Percentiles rank a stretch among this genome's conserved stretches.
phyloP scores from a whole-genome alignment of 1,140 invertebrate genomes.

The Babylonia areolata region DNA sequence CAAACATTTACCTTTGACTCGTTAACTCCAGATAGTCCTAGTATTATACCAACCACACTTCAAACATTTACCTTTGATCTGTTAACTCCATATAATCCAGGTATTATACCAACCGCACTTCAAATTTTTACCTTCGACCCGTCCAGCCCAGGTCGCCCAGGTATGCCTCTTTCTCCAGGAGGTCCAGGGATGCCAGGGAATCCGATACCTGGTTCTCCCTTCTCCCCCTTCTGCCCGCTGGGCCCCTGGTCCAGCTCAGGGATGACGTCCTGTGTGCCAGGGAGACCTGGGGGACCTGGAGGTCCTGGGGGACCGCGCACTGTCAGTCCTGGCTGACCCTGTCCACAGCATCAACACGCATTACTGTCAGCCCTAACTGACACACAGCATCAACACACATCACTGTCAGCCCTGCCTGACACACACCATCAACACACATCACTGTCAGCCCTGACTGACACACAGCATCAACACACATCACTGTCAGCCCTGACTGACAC shows the following conservation, averaged over 20 bases:
- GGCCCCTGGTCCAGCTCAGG: conserved; percentile 41
- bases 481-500: too few relatives aligned
- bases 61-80: too few relatives aligned
- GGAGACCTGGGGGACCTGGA: conserved; percentile 44
- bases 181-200: conserved; percentile 76
- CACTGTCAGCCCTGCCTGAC: too few relatives aligned
- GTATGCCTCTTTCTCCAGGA: conserved; percentile 50
- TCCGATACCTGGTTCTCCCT: conserved; percentile 45
- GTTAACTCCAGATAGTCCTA: too few relatives aligned
- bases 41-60: too few relatives aligned
- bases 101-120: background rate
- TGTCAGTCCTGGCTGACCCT: conserved; percentile 48
- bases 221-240: conserved; percentile 43
- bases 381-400: too few relatives aligned
- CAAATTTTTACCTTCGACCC: conserved; percentile 36
- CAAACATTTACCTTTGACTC: too few relatives aligned
- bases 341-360: background rate
- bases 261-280: conserved; percentile 45
- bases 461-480: too few relatives aligned
- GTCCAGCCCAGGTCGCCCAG: conserved; percentile 25
- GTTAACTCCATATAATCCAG: too few relatives aligned
- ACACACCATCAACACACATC: too few relatives aligned
- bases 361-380: too few relatives aligned
- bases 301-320: conserved; percentile 48
- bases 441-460: too few relatives aligned